A percentile compares a stretch with the other conserved stretches of the same genome.
Evolutionary conservation across 2,797 vertebrate genomes (phyloP).

Genomic region (Acanthurus leucopareius): DNA sequence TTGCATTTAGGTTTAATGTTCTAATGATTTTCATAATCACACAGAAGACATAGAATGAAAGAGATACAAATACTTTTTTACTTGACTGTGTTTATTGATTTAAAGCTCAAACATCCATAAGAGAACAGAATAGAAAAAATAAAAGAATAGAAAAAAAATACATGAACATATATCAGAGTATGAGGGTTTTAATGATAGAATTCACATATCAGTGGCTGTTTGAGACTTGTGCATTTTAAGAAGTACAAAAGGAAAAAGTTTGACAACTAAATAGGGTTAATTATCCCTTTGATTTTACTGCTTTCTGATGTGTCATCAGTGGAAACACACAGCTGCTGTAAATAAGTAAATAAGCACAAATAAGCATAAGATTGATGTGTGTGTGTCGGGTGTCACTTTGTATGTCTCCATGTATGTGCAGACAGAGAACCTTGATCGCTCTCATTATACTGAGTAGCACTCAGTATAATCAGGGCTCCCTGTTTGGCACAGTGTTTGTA

Average conservation of each 20-base stretch:
- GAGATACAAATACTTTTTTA: not conserved
- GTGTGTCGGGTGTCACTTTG: constrained; percentile 15
- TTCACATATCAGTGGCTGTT: constrained; percentile 6
- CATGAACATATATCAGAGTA: not conserved
- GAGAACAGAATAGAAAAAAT: not conserved
- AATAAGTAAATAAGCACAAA: constrained; percentile 49
- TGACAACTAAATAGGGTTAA: constrained; percentile 42
- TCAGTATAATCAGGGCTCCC: constrained; percentile 72
- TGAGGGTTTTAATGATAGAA: not conserved
- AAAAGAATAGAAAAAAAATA: not conserved
- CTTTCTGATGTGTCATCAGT: constrained; percentile 55
- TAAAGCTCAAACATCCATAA: not conserved
- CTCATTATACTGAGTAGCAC: constrained; percentile 81
- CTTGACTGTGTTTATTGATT: not conserved
- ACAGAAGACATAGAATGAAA: not conserved
- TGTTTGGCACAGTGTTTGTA: constrained; percentile 61
- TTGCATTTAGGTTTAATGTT: not conserved
- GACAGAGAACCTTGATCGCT: constrained; percentile 53
- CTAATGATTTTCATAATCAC: constrained; percentile 1
- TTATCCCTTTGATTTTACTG: constrained; percentile 55
- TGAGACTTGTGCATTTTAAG: constrained; percentile 4
- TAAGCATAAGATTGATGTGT: constrained; percentile 21
- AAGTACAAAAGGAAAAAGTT: constrained; percentile 43
- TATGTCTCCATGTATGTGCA: constrained; percentile 43
- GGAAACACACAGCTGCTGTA: constrained; percentile 53